Evolutionary conservation across 2,888 invertebrate species (phyloP).

Genomic region (Hylaea fasciaria): DNA sequence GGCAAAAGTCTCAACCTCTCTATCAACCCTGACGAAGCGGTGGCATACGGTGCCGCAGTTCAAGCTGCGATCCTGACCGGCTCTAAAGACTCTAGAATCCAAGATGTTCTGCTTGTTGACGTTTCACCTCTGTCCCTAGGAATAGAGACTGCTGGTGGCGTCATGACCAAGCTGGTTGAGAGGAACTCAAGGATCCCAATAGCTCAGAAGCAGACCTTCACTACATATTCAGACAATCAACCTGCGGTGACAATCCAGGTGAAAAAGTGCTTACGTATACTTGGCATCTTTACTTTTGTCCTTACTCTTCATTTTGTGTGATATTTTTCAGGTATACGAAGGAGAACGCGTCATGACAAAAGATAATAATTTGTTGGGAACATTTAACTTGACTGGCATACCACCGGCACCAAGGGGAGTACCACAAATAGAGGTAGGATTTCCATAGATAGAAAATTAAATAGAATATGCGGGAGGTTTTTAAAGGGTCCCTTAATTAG

Average conservation of each 20-base stretch:
- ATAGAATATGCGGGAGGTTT: no score
- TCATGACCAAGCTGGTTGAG: slow-evolving; percentile 94
- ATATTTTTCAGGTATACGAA: slow-evolving; percentile 87
- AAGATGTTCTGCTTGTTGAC: slow-evolving; percentile 93
- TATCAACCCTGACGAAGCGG: slow-evolving; percentile 96
- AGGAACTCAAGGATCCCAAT: slow-evolving; percentile 92
- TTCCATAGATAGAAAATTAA: background rate
- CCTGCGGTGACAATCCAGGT: slow-evolving; percentile 94
- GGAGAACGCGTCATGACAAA: slow-evolving; percentile 96
- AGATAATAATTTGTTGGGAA: slow-evolving; percentile 94
- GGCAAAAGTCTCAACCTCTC: slow-evolving; percentile 95
- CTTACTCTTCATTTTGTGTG: background rate
- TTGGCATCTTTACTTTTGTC: background rate
- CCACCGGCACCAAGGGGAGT: slow-evolving; percentile 94
- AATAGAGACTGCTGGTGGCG: slow-evolving; percentile 93
- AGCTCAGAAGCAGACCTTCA: slow-evolving; percentile 92
- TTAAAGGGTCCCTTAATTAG: no score
- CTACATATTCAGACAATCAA: slow-evolving; percentile 97
- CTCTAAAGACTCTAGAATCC: slow-evolving; percentile 86
- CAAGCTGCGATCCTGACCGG: slow-evolving; percentile 96
- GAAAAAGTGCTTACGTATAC: slow-evolving; percentile 4
- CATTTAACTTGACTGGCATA: slow-evolving; percentile 92
- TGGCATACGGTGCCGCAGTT: slow-evolving; percentile 97
- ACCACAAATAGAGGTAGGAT: slow-evolving; percentile 87
- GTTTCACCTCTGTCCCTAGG: slow-evolving; percentile 91